Evolutionary conservation across 2,113 vertebrate genomes (phyloP).

Genomic region (Amphilophus citrinellus): DNA sequence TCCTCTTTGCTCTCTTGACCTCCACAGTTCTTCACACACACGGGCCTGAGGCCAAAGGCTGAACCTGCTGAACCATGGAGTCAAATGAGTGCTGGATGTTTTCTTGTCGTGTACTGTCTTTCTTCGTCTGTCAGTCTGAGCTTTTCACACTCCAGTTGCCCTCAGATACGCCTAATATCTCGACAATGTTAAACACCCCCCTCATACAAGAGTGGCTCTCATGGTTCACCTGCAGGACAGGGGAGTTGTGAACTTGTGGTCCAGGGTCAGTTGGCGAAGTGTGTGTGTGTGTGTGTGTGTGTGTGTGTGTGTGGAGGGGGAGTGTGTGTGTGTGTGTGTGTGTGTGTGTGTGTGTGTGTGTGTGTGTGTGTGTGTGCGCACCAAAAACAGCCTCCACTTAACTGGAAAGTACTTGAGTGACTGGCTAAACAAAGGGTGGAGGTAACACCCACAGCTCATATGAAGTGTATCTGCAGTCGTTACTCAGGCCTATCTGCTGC

Average conservation of each 20-base stretch:
- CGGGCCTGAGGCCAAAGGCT: slow-evolving; percentile 31
- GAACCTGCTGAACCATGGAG: slow-evolving; percentile 59
- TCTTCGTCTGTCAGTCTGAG: slow-evolving; percentile 47
- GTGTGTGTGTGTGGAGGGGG: not conserved
- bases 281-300: not conserved
- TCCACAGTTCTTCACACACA: not conserved
- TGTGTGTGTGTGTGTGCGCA: not conserved
- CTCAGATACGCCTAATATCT: slow-evolving; percentile 58
- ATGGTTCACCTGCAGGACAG: slow-evolving; percentile 71
- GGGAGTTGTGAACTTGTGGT: slow-evolving; percentile 19
- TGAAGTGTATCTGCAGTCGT: slow-evolving; percentile 52
- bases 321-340: not conserved
- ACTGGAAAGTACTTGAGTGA: slow-evolving; percentile 47
- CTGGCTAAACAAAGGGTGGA: slow-evolving; percentile 46
- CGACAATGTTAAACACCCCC: slow-evolving; percentile 25
- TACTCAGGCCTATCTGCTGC: slow-evolving; percentile 42
- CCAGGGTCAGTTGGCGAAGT: slow-evolving; percentile 4
- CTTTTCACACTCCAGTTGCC: slow-evolving; percentile 54
- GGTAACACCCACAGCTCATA: slow-evolving; percentile 37
- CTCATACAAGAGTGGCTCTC: slow-evolving; percentile 21
- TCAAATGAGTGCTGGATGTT: slow-evolving; percentile 26
- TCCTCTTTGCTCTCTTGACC: slow-evolving; percentile 25
- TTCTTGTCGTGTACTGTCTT: slow-evolving; percentile 25
- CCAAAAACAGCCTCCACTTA: slow-evolving; percentile 47
- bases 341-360: not conserved